phyloP scores from a whole-genome alignment of 2,888 invertebrate genomes.

The Dysmachus trigonus region DNA sequence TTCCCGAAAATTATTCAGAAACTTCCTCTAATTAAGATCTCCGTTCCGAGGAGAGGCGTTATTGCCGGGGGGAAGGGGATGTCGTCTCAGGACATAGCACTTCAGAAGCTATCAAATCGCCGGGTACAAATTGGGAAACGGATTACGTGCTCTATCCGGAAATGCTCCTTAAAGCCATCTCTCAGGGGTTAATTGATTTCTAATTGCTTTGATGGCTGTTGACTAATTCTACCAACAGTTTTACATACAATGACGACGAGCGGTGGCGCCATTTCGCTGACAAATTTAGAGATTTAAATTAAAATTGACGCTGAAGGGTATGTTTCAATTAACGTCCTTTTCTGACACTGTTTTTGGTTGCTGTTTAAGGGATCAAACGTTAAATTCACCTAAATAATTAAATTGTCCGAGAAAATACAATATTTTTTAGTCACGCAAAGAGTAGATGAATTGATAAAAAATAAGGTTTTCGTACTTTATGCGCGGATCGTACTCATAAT shows the following conservation, averaged over 20 bases:
- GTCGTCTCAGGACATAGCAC: not conserved
- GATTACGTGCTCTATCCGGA: not conserved
- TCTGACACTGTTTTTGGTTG: not conserved
- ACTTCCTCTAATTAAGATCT: not conserved
- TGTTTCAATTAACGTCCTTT: not conserved
- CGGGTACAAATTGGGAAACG: not conserved
- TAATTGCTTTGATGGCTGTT: constrained; percentile 13
- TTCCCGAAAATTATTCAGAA: not conserved
- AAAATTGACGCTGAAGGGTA: not conserved
- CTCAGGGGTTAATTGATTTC: constrained; percentile 4
- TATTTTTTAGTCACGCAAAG: not conserved
- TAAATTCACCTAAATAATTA: not conserved
- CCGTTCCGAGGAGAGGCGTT: not conserved
- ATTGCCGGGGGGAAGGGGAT: not conserved
- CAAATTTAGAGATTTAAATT: not conserved
- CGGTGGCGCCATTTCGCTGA: not conserved
- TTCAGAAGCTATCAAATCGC: not conserved
- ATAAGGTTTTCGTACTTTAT: no score
- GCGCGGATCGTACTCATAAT: no score
- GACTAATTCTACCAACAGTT: constrained; percentile 3
- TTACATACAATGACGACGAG: not conserved
- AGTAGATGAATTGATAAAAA: no score
- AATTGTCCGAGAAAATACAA: not conserved
- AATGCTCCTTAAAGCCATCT: not conserved
- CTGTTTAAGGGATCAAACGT: not conserved